Percentiles rank a stretch among this genome's conserved stretches.
Conservation (phyloP, 2,113 vertebrate genomes). For the Larimichthys crocea region DNA sequence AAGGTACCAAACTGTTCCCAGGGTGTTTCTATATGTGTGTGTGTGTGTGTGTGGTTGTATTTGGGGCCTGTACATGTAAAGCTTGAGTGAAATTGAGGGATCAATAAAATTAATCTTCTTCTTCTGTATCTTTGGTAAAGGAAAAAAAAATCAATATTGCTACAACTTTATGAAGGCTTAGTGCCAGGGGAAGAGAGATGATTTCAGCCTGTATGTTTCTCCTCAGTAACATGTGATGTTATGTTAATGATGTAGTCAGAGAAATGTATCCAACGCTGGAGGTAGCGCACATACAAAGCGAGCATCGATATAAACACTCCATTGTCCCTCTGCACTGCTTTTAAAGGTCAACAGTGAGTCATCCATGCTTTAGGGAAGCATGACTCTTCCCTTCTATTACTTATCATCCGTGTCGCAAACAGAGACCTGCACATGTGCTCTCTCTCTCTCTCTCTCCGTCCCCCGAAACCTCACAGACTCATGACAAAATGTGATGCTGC, state of each 20-base stretch:
- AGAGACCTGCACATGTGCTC: conserved; percentile 15
- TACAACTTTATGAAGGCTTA: too few relatives aligned
- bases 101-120: too few relatives aligned
- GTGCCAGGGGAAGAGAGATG: background rate
- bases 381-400: conserved; percentile 35
- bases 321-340: background rate
- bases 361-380: conserved; percentile 9
- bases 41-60: too few relatives aligned
- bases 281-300: background rate
- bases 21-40: too few relatives aligned
- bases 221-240: too few relatives aligned
- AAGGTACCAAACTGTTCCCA: too few relatives aligned
- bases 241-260: background rate
- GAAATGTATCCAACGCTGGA: background rate
- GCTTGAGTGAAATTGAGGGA: too few relatives aligned
- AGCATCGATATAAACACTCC: conserved; percentile 8
- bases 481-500: conserved; percentile 70
- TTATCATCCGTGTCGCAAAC: conserved; percentile 12
- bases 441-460: background rate
- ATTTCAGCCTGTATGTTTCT: background rate
- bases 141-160: too few relatives aligned
- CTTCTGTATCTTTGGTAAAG: too few relatives aligned
- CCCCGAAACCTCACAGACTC: conserved; percentile 45
- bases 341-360: conserved; percentile 25
- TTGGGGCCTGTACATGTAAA: too few relatives aligned